phyloP scores from a whole-genome alignment of 2,113 vertebrate species.

The Nibea albiflora region DNA sequence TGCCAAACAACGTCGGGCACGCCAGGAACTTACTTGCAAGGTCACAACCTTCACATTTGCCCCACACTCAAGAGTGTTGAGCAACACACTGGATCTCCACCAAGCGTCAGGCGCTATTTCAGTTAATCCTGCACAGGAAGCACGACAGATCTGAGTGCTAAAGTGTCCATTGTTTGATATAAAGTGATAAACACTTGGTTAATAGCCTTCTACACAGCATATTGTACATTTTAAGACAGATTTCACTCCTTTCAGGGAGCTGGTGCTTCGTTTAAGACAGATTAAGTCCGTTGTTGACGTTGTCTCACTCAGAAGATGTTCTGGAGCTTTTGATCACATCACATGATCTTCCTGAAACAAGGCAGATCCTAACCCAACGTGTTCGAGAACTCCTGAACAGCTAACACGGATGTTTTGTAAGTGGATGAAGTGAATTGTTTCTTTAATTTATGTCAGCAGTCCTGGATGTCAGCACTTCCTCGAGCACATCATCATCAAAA shows the following conservation, averaged over 20 bases:
- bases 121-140: background rate
- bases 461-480: background rate
- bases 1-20: conserved; percentile 14
- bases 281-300: no score
- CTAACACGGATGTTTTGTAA: no score
- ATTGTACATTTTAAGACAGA: no score
- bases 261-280: no score
- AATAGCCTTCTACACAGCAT: background rate
- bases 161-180: background rate
- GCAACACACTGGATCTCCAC: background rate
- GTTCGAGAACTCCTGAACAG: no score
- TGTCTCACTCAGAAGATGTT: no score
- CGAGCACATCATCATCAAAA: conserved; percentile 5
- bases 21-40: conserved; percentile 18
- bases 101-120: background rate
- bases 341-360: background rate
- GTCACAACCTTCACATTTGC: conserved; percentile 42
- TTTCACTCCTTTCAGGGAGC: no score
- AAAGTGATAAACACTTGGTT: background rate
- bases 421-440: background rate
- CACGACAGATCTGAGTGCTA: background rate
- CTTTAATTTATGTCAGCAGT: background rate
- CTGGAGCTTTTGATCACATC: background rate
- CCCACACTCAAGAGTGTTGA: conserved; percentile 5
- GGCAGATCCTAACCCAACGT: no score